Evolutionary conservation across 2,888 invertebrate species (phyloP).

Genomic region (Leptinotarsa juncta): DNA sequence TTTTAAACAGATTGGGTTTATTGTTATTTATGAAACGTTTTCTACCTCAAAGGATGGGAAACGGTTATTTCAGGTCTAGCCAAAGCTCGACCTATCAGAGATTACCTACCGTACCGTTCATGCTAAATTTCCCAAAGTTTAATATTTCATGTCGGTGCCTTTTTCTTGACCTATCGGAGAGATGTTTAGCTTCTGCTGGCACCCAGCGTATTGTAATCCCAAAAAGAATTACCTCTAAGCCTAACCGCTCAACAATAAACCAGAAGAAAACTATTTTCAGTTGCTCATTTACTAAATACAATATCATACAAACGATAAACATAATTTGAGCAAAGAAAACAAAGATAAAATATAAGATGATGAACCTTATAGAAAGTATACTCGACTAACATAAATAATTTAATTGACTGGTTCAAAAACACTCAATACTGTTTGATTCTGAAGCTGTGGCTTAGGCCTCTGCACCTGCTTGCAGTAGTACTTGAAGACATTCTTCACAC

Average conservation of each 20-base stretch:
- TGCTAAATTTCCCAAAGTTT: neutral
- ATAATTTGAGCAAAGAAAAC: no score
- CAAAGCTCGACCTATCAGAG: neutral
- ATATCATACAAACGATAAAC: neutral
- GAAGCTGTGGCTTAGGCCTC: no score
- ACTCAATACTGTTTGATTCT: no score
- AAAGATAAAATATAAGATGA: no score
- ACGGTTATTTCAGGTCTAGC: slow-evolving; percentile 34
- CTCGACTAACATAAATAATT: no score
- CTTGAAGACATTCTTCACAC: no score
- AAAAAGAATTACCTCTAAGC: neutral
- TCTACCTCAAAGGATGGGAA: slow-evolving; percentile 26
- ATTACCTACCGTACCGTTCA: neutral
- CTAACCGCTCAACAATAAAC: neutral
- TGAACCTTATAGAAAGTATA: no score
- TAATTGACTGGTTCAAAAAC: no score
- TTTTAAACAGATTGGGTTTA: no score
- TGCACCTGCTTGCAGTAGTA: no score
- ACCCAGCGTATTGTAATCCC: slow-evolving; percentile 26
- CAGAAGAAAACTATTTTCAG: neutral
- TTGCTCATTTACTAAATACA: no score
- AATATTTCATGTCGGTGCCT: slow-evolving; percentile 31
- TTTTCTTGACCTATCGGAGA: slow-evolving; percentile 32
- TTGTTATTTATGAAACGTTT: slow-evolving; percentile 11
- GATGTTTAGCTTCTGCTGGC: slow-evolving; percentile 31